phyloP scores from a whole-genome alignment of 2,113 vertebrate species.

The Corapipo altera region DNA sequence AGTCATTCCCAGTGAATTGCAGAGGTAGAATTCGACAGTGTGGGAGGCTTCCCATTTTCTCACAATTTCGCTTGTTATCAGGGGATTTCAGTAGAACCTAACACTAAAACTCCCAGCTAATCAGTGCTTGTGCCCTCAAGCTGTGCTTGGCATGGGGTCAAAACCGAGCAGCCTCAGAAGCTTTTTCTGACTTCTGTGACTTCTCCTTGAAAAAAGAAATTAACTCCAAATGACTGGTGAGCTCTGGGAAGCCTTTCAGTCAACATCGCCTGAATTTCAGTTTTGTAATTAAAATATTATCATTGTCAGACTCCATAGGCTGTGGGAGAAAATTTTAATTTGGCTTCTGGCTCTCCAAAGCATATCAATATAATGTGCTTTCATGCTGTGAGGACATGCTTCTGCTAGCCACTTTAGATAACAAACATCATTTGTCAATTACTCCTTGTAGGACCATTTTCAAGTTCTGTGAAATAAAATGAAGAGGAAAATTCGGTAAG shows the following conservation, averaged over 20 bases:
- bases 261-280: neutral
- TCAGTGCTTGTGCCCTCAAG: neutral
- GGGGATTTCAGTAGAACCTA: neutral
- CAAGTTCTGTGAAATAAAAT: neutral
- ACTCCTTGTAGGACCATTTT: neutral
- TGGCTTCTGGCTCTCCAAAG: neutral
- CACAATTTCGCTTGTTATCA: neutral
- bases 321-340: neutral
- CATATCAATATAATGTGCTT: neutral
- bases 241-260: neutral
- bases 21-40: neutral
- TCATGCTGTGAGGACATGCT: neutral
- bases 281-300: conserved; percentile 29
- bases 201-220: neutral
- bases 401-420: neutral
- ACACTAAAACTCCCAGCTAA: neutral
- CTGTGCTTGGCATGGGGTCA: neutral
- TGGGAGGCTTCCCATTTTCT: neutral
- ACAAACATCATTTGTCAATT: neutral
- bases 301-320: neutral
- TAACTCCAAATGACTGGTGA: neutral
- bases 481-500: neutral
- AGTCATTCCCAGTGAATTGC: neutral
- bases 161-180: neutral
- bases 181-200: neutral